Conservation (phyloP, 1,140 invertebrate genomes). For the Drosophila truncata region DNA sequence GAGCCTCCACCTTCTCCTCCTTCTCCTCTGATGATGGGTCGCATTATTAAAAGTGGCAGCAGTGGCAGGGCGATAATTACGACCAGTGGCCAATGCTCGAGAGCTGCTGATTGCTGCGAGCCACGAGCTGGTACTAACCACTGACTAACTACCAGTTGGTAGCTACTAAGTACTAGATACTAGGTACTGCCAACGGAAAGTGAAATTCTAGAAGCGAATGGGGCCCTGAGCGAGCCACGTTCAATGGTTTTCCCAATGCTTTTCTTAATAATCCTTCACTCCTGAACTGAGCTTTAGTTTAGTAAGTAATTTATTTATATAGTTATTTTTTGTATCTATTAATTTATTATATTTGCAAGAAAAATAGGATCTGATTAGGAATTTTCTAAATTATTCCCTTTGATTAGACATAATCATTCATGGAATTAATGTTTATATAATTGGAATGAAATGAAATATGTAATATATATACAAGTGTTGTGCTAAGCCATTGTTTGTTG, state of each 20-base stretch:
- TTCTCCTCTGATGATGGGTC: neutral
- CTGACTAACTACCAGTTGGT: slow-evolving; percentile 3
- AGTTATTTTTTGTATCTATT: neutral
- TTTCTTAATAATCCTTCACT: neutral
- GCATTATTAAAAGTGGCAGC: slow-evolving; percentile 25
- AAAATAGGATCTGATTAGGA: rapidly evolving
- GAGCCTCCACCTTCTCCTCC: neutral
- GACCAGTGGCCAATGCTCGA: slow-evolving; percentile 37
- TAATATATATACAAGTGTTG: neutral
- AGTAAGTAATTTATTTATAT: neutral
- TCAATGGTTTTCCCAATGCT: neutral
- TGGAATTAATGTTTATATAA: neutral
- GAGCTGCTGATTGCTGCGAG: slow-evolving; percentile 27
- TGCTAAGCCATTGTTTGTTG: neutral
- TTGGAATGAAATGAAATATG: neutral
- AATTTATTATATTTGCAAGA: neutral
- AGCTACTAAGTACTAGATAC: neutral
- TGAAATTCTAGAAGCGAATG: neutral
- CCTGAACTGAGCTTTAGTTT: neutral
- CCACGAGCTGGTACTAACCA: slow-evolving; percentile 16
- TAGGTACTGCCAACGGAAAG: neutral
- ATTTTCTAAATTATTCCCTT: neutral
- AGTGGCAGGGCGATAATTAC: slow-evolving; percentile 65
- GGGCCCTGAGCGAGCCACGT: neutral
- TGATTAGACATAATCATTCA: neutral